Evolutionary conservation across 1,140 invertebrate species (phyloP).

Genomic region (Conopomorpha cramerella): DNA sequence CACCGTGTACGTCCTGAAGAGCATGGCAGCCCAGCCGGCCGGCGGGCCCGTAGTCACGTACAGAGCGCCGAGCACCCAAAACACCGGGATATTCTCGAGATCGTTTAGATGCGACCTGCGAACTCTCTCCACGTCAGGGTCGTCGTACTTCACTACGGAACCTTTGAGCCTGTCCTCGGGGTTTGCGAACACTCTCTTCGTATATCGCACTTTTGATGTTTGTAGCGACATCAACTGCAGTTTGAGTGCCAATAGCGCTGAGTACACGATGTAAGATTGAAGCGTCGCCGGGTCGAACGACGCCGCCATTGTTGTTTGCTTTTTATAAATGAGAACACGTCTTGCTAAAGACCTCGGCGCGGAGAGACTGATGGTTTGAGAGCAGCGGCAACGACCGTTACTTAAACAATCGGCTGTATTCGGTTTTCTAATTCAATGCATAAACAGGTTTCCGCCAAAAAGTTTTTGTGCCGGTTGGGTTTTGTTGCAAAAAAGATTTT

Average conservation of each 20-base stretch:
- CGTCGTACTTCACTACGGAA: slow-evolving; percentile 53
- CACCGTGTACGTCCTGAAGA: slow-evolving; percentile 66
- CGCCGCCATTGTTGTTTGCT: slow-evolving; percentile 20
- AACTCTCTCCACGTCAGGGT: slow-evolving; percentile 58
- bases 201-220: slow-evolving; percentile 45
- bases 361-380: too few relatives aligned
- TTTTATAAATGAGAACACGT: too few relatives aligned
- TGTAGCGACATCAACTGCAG: slow-evolving; percentile 55
- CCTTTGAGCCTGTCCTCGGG: too few relatives aligned
- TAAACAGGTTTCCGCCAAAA: too few relatives aligned
- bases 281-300: slow-evolving; percentile 42
- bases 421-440: too few relatives aligned
- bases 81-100: slow-evolving; percentile 74
- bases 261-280: slow-evolving; percentile 53
- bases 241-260: slow-evolving; percentile 58
- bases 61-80: slow-evolving; percentile 66
- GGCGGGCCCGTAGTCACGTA: slow-evolving; percentile 67
- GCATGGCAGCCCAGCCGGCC: slow-evolving; percentile 46
- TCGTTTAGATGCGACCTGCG: slow-evolving; percentile 74
- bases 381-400: too few relatives aligned
- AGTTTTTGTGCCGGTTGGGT: too few relatives aligned
- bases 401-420: too few relatives aligned
- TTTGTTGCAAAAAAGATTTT: too few relatives aligned
- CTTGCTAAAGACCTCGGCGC: too few relatives aligned
- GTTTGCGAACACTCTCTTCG: slow-evolving; percentile 43